Percentiles rank a stretch among this genome's conserved stretches.
These are phyloP conservation scores for Sarotherodon lohbergeri DNA, from an alignment of 2,113 vertebrate genomes.

Conservation along the genomic window DNA sequence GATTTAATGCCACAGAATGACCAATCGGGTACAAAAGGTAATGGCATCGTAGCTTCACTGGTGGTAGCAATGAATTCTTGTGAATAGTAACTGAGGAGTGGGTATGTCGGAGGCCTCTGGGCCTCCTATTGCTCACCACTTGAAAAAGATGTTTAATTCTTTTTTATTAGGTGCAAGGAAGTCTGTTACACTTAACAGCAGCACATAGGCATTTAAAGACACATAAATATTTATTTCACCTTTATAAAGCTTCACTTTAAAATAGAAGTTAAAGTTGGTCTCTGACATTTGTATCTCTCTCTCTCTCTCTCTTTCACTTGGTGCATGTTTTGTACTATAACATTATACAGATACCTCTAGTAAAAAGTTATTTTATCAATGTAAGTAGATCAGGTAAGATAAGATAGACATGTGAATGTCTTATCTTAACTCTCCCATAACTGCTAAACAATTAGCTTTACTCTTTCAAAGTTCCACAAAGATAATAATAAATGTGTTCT, in stretches of 20 bases:
- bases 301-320: neutral
- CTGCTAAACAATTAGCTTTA: neutral
- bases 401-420: neutral
- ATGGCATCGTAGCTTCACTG: neutral
- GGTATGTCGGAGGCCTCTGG: neutral
- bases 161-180: neutral
- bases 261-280: neutral
- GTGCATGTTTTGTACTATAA: neutral
- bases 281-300: neutral
- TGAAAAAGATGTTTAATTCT: neutral
- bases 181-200: neutral
- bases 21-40: neutral
- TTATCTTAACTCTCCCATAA: neutral
- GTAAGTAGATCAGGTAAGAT: neutral
- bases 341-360: neutral
- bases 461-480: neutral
- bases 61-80: neutral
- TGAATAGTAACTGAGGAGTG: constrained; percentile 11
- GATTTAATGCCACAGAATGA: neutral
- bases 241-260: neutral
- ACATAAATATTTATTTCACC: constrained; percentile 20
- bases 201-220: neutral
- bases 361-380: neutral
- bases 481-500: neutral
- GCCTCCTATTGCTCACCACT: neutral